Conservation (phyloP, 2,888 invertebrate genomes). For the Pammene aurita region DNA sequence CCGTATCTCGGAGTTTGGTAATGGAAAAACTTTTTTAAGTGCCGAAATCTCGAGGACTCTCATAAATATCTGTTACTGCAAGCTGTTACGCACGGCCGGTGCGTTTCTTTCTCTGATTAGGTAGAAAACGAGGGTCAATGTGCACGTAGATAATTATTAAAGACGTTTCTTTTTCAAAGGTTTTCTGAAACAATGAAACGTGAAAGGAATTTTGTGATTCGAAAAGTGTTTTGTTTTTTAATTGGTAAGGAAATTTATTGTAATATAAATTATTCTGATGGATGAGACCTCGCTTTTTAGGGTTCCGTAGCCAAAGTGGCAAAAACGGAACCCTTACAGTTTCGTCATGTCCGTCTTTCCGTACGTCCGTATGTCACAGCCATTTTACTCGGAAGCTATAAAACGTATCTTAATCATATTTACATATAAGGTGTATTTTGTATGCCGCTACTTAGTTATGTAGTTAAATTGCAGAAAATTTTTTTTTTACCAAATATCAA, state of each 20-base stretch:
- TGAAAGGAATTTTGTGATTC: constrained; percentile 49
- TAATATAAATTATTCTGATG: no score
- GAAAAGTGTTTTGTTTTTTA: constrained; percentile 20
- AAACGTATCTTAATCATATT: no score
- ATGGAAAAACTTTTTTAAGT: constrained; percentile 80
- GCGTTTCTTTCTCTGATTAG: constrained; percentile 59
- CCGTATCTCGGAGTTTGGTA: constrained; percentile 69
- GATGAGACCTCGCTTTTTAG: no score
- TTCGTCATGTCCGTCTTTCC: no score
- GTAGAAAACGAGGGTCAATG: constrained; percentile 63
- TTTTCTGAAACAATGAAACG: constrained; percentile 58
- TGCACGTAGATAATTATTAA: constrained; percentile 79
- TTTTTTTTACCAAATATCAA: no score
- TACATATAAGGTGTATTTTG: no score
- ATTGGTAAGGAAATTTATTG: constrained; percentile 23
- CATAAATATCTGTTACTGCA: constrained; percentile 80
- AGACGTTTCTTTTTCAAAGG: constrained; percentile 51
- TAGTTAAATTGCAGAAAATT: no score
- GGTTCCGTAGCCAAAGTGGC: no score
- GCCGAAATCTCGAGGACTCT: constrained; percentile 71
- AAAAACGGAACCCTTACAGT: no score
- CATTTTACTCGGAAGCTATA: no score
- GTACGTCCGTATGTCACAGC: no score
- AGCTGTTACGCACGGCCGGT: constrained; percentile 80
- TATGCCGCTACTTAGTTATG: no score